Evolutionary conservation across 1,140 invertebrate species (phyloP).

Genomic region (Brachionus rubens): DNA sequence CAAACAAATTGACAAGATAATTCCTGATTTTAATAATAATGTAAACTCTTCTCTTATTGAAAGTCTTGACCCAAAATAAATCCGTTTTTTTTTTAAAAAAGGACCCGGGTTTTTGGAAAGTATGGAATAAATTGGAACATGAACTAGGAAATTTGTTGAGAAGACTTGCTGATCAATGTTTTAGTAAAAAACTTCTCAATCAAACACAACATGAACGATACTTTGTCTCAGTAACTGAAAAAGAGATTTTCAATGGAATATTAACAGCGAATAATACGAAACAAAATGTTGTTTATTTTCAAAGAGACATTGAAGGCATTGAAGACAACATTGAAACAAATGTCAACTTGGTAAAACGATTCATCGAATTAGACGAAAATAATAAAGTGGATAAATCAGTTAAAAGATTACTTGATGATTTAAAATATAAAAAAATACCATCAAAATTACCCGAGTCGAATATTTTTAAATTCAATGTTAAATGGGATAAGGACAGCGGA

Average conservation of each 20-base stretch:
- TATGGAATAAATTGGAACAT: conserved; percentile 10
- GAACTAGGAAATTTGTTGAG: conserved; percentile 29
- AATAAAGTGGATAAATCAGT: background rate
- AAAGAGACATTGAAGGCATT: conserved; percentile 33
- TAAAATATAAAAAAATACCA: conserved; percentile 45
- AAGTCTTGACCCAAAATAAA: too few relatives aligned
- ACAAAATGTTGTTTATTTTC: background rate
- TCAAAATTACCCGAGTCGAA: conserved; percentile 6
- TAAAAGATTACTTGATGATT: conserved; percentile 25
- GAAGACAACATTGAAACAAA: conserved; percentile 18
- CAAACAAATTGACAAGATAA: conserved; percentile 31
- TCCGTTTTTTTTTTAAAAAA: background rate
- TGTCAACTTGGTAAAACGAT: conserved; percentile 64
- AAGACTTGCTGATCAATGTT: conserved; percentile 12
- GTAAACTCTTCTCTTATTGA: background rate
- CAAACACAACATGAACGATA: background rate
- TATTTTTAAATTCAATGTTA: conserved; percentile 45
- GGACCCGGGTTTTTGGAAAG: background rate
- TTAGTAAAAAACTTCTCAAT: background rate
- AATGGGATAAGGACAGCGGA: conserved; percentile 4
- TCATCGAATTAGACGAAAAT: conserved; percentile 6
- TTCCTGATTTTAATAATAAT: conserved; percentile 3
- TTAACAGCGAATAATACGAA: conserved; percentile 8
- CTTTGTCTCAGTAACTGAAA: conserved; percentile 45
- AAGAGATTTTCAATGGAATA: conserved; percentile 43